These are phyloP conservation scores for Eubasilissa splendida DNA, from an alignment of 2,888 invertebrate species.

Conservation along the genomic window DNA sequence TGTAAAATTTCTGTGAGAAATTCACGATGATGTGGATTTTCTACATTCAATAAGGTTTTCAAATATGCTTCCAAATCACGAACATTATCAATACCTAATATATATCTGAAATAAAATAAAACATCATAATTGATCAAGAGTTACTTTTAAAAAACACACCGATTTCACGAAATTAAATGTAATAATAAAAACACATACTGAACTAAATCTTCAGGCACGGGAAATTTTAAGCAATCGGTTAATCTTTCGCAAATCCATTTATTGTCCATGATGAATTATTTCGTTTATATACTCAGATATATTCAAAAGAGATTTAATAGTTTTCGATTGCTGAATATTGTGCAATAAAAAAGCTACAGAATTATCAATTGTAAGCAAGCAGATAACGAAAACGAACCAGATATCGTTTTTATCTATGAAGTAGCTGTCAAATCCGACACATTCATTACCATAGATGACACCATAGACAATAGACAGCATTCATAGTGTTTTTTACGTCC, in stretches of 20 bases:
- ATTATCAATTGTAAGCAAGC: no score
- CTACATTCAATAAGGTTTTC: conserved; percentile 80
- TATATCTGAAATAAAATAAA: conserved; percentile 74
- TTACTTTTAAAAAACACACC: neutral
- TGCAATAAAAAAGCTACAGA: neutral
- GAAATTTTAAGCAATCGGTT: conserved; percentile 77
- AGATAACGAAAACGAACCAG: no score
- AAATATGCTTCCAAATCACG: conserved; percentile 85
- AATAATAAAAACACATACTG: conserved; percentile 68
- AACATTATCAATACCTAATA: conserved; percentile 80
- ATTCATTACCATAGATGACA: no score
- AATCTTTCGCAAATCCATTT: conserved; percentile 78
- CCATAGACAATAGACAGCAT: no score
- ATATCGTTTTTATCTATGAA: no score
- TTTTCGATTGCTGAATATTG: conserved; percentile 19
- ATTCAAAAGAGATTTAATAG: neutral
- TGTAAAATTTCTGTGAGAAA: conserved; percentile 77
- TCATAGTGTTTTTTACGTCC: no score
- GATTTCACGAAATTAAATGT: neutral
- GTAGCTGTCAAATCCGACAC: no score
- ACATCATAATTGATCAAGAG: neutral
- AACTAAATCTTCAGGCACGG: conserved; percentile 80
- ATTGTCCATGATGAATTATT: conserved; percentile 74
- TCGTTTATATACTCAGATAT: neutral
- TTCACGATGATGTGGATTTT: conserved; percentile 76